A percentile compares a stretch with the other conserved stretches of the same genome.
These are phyloP conservation scores for Cossypha caffra DNA, from an alignment of 2,797 vertebrate species.

Conservation along the genomic window DNA sequence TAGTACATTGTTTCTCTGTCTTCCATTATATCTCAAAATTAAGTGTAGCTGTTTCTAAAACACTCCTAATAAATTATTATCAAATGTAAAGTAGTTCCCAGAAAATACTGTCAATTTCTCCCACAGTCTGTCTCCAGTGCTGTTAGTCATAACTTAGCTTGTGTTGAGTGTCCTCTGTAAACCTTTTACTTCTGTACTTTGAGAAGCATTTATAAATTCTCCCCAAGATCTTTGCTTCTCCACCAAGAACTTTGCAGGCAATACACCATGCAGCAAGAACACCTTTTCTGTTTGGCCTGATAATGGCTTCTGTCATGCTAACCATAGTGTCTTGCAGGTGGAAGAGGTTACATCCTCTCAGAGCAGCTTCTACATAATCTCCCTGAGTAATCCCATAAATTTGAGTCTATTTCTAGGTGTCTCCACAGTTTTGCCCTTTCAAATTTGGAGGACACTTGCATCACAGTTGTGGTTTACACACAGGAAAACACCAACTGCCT, in stretches of 20 bases:
- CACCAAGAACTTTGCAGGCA: neutral
- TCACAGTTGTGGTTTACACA: neutral
- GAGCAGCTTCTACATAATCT: neutral
- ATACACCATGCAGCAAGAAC: neutral
- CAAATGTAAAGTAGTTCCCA: neutral
- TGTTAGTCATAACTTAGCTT: neutral
- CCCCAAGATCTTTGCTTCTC: neutral
- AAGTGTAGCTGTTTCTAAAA: neutral
- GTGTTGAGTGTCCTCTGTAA: neutral
- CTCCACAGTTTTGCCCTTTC: neutral
- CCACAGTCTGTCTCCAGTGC: neutral
- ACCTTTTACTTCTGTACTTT: neutral
- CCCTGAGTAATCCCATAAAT: neutral
- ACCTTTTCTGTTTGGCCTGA: neutral
- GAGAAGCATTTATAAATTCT: neutral
- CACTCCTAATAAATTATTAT: neutral
- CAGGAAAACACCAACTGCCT: neutral
- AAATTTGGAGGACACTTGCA: neutral
- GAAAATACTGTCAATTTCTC: neutral
- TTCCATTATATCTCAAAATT: neutral
- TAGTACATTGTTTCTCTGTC: neutral
- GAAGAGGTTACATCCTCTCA: neutral
- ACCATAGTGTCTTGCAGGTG: neutral
- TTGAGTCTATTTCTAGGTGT: neutral
- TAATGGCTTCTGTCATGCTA: neutral